Evolutionary conservation across 2,888 invertebrate species (phyloP).

Genomic region (Apamea monoglypha): DNA sequence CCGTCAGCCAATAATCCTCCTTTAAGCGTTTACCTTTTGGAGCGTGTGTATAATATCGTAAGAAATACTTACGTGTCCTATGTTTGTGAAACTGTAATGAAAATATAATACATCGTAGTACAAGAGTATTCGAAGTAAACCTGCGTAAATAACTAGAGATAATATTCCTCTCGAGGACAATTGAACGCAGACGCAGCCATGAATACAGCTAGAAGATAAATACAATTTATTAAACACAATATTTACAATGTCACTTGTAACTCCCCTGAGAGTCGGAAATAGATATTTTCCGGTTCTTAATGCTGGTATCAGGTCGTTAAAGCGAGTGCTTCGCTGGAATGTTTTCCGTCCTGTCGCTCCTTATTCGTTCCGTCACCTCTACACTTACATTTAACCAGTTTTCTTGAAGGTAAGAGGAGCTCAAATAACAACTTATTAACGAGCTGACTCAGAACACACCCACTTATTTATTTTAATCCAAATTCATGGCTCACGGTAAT

Average conservation of each 20-base stretch:
- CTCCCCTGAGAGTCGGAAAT: slow-evolving; percentile 62
- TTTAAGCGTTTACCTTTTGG: background rate
- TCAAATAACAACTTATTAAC: slow-evolving; percentile 37
- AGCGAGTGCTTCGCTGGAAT: slow-evolving; percentile 57
- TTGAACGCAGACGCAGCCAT: slow-evolving; percentile 37
- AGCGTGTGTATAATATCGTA: background rate
- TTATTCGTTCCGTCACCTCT: slow-evolving; percentile 57
- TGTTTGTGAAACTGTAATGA: slow-evolving; percentile 20
- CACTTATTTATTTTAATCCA: slow-evolving; percentile 8
- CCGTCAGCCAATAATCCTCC: background rate
- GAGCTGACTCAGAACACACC: slow-evolving; percentile 3
- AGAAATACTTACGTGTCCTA: background rate
- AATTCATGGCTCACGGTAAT: background rate
- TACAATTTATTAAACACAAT: slow-evolving; percentile 63
- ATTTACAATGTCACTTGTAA: slow-evolving; percentile 64
- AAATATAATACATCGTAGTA: slow-evolving; percentile 9
- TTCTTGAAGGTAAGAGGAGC: slow-evolving; percentile 25
- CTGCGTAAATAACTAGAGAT: slow-evolving; percentile 22
- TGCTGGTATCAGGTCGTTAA: slow-evolving; percentile 61
- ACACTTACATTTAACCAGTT: slow-evolving; percentile 41
- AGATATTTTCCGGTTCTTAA: slow-evolving; percentile 66
- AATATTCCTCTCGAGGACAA: slow-evolving; percentile 37
- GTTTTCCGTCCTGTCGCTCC: slow-evolving; percentile 67
- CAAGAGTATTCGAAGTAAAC: slow-evolving; percentile 1
- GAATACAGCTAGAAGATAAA: slow-evolving; percentile 46